These are phyloP conservation scores for Alethe diademata DNA, from an alignment of 2,113 vertebrate species.

Conservation along the genomic window DNA sequence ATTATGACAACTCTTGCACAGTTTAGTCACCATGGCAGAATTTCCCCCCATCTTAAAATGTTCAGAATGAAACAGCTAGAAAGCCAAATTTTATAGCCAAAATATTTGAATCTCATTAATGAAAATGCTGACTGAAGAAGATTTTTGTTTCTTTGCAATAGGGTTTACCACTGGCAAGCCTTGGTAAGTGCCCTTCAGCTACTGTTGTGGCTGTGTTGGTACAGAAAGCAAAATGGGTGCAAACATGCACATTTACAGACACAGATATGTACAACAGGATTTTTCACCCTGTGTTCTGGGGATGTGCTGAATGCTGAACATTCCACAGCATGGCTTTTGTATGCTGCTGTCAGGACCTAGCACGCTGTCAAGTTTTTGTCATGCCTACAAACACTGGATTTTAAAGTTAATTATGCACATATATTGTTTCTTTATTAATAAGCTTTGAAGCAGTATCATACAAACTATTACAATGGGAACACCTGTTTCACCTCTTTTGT, in stretches of 20 bases:
- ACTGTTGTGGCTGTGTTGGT: not conserved
- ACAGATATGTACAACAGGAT: not conserved
- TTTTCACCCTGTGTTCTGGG: not conserved
- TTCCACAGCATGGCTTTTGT: not conserved
- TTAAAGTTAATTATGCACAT: not conserved
- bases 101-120: not conserved
- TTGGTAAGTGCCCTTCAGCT: accelerated
- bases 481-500: not conserved
- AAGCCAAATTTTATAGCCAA: not conserved
- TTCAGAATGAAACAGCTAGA: not conserved
- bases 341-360: not conserved
- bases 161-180: not conserved
- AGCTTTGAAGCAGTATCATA: not conserved
- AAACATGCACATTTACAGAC: not conserved
- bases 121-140: not conserved
- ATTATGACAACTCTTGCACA: not conserved
- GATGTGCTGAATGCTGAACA: not conserved
- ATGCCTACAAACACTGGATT: not conserved
- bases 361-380: not conserved
- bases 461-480: slow-evolving; percentile 17
- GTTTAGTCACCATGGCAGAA: not conserved
- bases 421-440: not conserved
- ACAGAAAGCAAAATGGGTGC: not conserved
- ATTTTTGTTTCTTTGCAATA: not conserved
- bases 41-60: not conserved